Conservation (phyloP, 2,888 invertebrate genomes). For the Callyntrura sp. region DNA sequence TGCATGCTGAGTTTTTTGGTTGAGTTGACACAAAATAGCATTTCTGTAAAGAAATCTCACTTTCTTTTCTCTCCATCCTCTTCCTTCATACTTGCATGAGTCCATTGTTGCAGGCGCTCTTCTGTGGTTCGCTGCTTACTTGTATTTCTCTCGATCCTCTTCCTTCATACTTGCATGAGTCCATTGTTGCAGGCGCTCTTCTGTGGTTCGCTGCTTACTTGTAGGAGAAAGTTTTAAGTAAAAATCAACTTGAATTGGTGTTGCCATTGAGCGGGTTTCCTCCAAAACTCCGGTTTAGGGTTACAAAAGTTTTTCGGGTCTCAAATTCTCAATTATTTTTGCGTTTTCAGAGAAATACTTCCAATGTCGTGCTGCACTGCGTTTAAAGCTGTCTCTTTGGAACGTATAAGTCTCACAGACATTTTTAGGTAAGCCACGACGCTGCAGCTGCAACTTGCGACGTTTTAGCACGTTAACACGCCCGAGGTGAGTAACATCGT, state of each 20-base stretch:
- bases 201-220: not conserved
- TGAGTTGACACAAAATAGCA: not conserved
- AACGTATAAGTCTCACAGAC: not conserved
- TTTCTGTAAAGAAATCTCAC: not conserved
- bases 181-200: not conserved
- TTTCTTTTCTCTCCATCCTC: not conserved
- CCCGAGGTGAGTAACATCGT: no score
- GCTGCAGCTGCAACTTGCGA: not conserved
- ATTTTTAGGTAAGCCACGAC: not conserved
- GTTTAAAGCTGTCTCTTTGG: not conserved
- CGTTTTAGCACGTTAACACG: no score
- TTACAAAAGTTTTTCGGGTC: no score
- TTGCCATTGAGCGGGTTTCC: not conserved
- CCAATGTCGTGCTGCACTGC: not conserved
- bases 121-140: not conserved
- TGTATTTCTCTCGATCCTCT: not conserved
- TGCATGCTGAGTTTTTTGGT: not conserved
- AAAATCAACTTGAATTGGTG: not conserved
- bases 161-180: constrained; percentile 12
- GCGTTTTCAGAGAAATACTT: not conserved
- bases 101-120: not conserved
- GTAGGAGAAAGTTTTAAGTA: not conserved
- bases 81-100: constrained; percentile 6
- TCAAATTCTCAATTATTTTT: no score
- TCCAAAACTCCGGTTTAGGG: not conserved